Evolutionary conservation across 2,113 vertebrate genomes (phyloP).

Genomic region (Maccullochella peelii): DNA sequence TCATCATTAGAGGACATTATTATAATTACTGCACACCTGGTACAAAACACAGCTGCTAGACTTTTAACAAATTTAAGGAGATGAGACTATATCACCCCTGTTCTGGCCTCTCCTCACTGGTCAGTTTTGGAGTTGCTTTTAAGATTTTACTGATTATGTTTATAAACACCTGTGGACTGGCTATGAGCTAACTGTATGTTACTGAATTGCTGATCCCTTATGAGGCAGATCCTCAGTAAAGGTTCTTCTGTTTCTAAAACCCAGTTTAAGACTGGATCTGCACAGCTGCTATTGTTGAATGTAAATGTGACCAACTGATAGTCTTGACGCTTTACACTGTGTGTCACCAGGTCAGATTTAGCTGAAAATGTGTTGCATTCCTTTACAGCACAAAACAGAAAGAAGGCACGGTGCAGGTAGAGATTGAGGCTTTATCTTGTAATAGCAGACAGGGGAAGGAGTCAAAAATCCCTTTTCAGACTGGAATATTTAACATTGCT

Average conservation of each 20-base stretch:
- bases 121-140: not conserved
- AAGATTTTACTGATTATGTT: not conserved
- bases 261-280: slow-evolving; percentile 1
- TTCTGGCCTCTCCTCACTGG: not conserved
- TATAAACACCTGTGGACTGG: no score
- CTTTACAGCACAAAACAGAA: not conserved
- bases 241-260: not conserved
- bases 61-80: not conserved
- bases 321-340: not conserved
- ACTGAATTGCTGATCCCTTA: not conserved
- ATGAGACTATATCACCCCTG: not conserved
- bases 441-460: no score
- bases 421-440: not conserved
- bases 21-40: not conserved
- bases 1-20: slow-evolving; percentile 3
- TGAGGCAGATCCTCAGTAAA: not conserved
- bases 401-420: not conserved
- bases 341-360: slow-evolving; percentile 14
- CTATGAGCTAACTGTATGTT: not conserved
- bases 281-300: not conserved
- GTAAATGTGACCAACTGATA: no score
- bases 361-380: not conserved
- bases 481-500: no score
- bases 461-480: not conserved
- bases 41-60: not conserved